Conservation (phyloP, 2,113 vertebrate species). For the Lagopus leucura region DNA sequence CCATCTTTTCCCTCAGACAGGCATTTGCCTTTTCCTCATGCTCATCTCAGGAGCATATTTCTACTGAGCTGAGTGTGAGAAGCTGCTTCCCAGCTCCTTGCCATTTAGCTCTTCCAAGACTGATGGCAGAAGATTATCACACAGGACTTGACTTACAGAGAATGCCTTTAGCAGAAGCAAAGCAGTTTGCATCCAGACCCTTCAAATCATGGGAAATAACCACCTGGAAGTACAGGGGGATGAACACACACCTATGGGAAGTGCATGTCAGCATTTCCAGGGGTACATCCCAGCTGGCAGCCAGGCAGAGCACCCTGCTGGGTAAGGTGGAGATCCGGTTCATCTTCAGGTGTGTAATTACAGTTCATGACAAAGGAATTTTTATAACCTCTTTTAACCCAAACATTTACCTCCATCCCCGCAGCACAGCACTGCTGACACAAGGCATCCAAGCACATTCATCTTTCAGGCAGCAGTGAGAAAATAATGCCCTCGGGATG, state of each 20-base stretch:
- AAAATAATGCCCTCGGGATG: conserved; percentile 39
- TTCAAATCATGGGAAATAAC: background rate
- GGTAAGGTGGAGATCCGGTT: background rate
- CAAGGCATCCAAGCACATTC: background rate
- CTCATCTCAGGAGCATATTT: background rate
- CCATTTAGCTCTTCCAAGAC: background rate
- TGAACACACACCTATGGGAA: background rate
- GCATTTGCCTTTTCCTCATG: background rate
- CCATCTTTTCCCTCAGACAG: background rate
- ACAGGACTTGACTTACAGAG: background rate
- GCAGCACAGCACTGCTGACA: conserved; percentile 2
- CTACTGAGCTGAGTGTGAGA: background rate
- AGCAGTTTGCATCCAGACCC: background rate
- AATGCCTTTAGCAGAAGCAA: background rate
- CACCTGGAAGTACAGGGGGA: background rate
- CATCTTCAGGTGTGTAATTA: background rate
- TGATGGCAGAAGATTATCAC: background rate
- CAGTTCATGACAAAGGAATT: background rate
- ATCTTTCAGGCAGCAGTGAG: conserved; percentile 6
- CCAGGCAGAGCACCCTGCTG: background rate
- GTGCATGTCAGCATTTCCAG: background rate
- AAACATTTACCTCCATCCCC: background rate
- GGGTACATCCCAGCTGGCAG: background rate
- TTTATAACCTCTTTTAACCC: background rate
- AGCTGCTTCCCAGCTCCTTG: background rate